Evolutionary conservation across 2,888 invertebrate genomes (phyloP), one percentile per base, ranked within the genome.

Genomic region (Hyppa rectilinea): DNA sequence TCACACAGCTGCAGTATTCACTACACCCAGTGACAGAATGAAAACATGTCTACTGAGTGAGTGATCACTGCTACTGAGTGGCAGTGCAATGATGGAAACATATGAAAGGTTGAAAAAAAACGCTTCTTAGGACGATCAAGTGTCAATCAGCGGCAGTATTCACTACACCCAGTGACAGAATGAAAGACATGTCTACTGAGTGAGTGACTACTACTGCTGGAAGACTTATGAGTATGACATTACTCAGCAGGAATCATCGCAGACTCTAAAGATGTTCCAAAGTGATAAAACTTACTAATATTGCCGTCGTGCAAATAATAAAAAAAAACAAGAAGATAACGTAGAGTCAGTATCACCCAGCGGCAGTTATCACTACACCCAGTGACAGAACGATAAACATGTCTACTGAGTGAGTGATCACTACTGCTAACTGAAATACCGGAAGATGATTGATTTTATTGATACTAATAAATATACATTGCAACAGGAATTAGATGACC

Each of bases 371-470:
- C 82, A 86, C 75, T 31, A 55, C 67, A 68, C 85, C 85, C 87
- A 88, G 86, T 88, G 86, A 89, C 86, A 85, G 82, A 75, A 62
- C 82, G 20, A 50, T 9, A 50, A 53, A 87, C 85, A 71, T 86
- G 83, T 84, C 85, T 76, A 80, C 84, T 87, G n/a, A n/a, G n/a
- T n/a, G 84, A 79, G 78, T 14, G 29, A 43, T 20, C 40, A 17
- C 2, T 45, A 5, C 17, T 47, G 17, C n/a, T n/a, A n/a, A n/a
- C n/a, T n/a, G n/a, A n/a, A n/a, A n/a, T n/a, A n/a, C n/a, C n/a
- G n/a, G n/a, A n/a, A n/a, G n/a, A n/a, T n/a, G n/a, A n/a, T n/a
- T n/a, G n/a, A n/a, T n/a, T n/a, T n/a, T n/a, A n/a, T n/a, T n/a
- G n/a, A n/a, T n/a, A n/a, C n/a, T n/a, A n/a, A n/a, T n/a, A n/a